A percentile compares a stretch with the other conserved stretches of the same genome.
Conservation (phyloP, 2,888 invertebrate species). For the Formica aserva region DNA sequence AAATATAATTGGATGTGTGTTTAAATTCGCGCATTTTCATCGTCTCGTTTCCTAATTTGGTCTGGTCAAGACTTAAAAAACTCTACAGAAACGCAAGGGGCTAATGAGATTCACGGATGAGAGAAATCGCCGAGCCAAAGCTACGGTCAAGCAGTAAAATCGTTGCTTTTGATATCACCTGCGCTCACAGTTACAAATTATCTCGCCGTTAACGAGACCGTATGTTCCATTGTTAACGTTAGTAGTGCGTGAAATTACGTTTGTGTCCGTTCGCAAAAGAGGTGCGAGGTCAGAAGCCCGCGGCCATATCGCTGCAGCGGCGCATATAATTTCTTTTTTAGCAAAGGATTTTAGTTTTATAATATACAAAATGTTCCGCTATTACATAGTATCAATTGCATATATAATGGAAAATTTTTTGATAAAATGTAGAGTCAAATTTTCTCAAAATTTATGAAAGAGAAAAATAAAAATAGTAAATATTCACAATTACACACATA, state of each 20-base stretch:
- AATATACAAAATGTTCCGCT: background rate
- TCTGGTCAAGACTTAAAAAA: conserved; percentile 10
- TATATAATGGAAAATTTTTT: background rate
- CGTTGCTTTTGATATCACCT: conserved; percentile 50
- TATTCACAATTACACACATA: background rate
- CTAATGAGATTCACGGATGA: conserved; percentile 48
- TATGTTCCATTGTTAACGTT: conserved; percentile 32
- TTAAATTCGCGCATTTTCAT: conserved; percentile 27
- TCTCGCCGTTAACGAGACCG: conserved; percentile 34
- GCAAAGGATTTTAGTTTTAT: background rate
- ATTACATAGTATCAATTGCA: background rate
- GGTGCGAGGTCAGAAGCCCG: conserved; percentile 11
- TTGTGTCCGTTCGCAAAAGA: conserved; percentile 25
- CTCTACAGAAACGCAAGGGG: background rate
- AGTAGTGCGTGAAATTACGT: conserved; percentile 51
- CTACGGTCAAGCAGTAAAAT: conserved; percentile 14
- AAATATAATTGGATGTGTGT: background rate
- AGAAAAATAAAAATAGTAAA: background rate
- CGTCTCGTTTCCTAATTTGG: background rate
- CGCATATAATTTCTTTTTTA: background rate
- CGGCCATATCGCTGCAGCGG: background rate
- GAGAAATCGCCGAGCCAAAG: conserved; percentile 7
- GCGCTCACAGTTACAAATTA: conserved; percentile 32
- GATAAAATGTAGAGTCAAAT: background rate
- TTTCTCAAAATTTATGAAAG: background rate